These are phyloP conservation scores for Anolis apletophallus DNA, from an alignment of 2,797 vertebrate species.

Conservation along the genomic window DNA sequence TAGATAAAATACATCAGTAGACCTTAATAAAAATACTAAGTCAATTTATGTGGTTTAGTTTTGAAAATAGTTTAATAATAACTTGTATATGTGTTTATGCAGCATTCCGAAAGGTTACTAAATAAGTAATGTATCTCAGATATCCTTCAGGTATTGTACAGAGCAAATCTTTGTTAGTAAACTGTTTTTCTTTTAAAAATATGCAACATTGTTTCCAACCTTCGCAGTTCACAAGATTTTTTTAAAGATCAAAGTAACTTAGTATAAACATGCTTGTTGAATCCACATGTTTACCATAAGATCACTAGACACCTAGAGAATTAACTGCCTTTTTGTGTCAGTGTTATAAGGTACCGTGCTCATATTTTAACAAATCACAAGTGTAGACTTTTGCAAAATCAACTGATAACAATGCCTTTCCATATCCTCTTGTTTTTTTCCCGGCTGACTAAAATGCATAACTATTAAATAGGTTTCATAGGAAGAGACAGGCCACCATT, in stretches of 20 bases:
- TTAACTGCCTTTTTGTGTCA: background rate
- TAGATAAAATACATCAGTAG: background rate
- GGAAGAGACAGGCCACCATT: background rate
- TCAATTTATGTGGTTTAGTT: background rate
- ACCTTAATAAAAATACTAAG: background rate
- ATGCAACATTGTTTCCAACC: background rate
- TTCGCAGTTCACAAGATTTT: background rate
- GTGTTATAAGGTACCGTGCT: slow-evolving; percentile 2
- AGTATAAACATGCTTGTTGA: background rate
- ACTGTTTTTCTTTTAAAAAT: background rate
- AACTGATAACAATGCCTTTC: background rate
- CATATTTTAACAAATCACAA: background rate
- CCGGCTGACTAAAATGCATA: background rate
- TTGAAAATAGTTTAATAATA: background rate
- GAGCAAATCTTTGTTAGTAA: slow-evolving; percentile 8
- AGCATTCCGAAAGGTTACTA: background rate
- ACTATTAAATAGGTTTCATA: background rate
- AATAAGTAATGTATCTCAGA: slow-evolving; percentile 2
- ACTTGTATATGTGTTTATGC: no score
- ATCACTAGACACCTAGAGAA: background rate
- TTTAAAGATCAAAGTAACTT: background rate
- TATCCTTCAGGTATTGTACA: background rate
- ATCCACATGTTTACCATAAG: background rate
- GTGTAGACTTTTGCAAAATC: background rate
- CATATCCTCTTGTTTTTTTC: background rate